phyloP scores from a whole-genome alignment of 2,888 invertebrate species.

The Sarcophaga variegata region DNA sequence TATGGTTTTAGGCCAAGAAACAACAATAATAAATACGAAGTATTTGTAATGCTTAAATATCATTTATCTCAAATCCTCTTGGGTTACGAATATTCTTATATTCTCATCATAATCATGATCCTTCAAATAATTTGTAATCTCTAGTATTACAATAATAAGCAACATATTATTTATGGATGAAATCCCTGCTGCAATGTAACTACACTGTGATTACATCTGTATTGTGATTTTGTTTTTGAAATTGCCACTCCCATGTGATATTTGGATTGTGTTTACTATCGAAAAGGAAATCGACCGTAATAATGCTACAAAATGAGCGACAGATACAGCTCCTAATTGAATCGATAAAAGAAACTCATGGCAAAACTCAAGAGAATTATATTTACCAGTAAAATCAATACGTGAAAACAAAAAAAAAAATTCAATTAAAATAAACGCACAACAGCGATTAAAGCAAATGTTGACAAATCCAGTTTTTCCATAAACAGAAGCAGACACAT shows the following conservation, averaged over 20 bases:
- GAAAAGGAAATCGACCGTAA: constrained; percentile 39
- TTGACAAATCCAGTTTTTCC: constrained; percentile 35
- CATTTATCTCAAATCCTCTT: too few relatives aligned
- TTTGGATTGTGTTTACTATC: constrained; percentile 39
- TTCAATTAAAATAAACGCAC: constrained; percentile 38
- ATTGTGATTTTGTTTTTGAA: constrained; percentile 1
- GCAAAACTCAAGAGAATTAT: constrained; percentile 53
- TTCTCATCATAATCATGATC: too few relatives aligned
- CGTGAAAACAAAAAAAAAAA: background rate
- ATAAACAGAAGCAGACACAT: background rate
- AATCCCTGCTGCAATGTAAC: background rate
- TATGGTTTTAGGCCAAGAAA: too few relatives aligned
- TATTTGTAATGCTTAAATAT: too few relatives aligned
- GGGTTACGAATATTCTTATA: too few relatives aligned
- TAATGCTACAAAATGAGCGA: constrained; percentile 35
- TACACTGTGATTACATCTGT: background rate
- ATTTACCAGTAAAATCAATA: constrained; percentile 4
- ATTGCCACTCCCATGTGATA: constrained; percentile 43
- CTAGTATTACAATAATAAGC: too few relatives aligned
- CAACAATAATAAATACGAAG: too few relatives aligned
- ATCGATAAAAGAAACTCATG: constrained; percentile 6
- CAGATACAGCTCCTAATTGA: background rate
- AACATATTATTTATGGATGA: background rate
- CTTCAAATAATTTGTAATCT: too few relatives aligned
- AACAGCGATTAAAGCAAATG: constrained; percentile 29